These are phyloP conservation scores for Acyrthosiphon pisum DNA, from an alignment of 1,140 invertebrate species.

Conservation along the genomic window DNA sequence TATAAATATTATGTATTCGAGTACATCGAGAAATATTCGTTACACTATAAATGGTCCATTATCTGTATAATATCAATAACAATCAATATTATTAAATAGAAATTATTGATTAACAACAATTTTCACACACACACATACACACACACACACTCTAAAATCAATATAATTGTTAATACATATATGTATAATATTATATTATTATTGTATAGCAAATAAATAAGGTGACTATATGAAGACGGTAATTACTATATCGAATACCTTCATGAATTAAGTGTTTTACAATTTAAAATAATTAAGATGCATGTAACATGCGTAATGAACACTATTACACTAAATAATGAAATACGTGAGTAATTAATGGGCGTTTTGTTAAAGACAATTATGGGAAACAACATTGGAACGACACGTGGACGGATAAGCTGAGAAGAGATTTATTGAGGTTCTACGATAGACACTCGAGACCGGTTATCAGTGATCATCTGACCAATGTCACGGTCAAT, in stretches of 20 bases:
- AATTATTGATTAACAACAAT: no score
- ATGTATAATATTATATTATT: background rate
- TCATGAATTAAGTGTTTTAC: background rate
- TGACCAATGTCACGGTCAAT: conserved; percentile 67
- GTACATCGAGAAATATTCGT: no score
- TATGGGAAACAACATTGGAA: conserved; percentile 65
- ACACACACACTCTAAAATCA: background rate
- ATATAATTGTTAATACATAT: background rate
- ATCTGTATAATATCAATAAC: no score
- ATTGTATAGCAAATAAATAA: background rate
- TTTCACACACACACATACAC: background rate
- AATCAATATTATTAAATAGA: no score
- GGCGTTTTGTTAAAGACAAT: background rate
- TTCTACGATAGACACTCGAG: conserved; percentile 72
- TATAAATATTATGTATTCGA: no score
- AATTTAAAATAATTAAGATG: background rate
- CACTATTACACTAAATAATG: background rate
- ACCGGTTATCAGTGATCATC: conserved; percentile 67
- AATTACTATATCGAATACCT: no score
- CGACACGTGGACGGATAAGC: conserved; percentile 67
- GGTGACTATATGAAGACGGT: no score
- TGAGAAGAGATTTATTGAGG: conserved; percentile 69
- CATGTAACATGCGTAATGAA: background rate
- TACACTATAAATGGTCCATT: no score
- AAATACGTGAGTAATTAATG: background rate